phyloP scores from a whole-genome alignment of 2,113 vertebrate genomes.

The Bubalus kerabau region DNA sequence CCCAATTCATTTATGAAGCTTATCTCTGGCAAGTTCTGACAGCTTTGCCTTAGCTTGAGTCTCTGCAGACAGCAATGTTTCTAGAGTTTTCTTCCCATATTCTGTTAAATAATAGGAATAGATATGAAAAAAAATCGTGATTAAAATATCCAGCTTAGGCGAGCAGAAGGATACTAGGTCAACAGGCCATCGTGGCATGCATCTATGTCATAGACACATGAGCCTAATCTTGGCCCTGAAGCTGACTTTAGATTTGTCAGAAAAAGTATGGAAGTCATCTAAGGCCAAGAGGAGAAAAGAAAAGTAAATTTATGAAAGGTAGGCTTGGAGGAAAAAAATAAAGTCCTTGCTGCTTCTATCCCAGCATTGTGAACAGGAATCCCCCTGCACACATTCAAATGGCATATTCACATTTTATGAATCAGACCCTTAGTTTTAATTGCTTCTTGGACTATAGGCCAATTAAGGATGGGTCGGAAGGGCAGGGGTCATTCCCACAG shows the following conservation, averaged over 20 bases:
- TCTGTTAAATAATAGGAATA: background rate
- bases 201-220: background rate
- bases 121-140: background rate
- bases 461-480: constrained; percentile 78
- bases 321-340: constrained; percentile 34
- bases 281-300: constrained; percentile 5
- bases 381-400: constrained; percentile 37
- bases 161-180: background rate
- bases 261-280: constrained; percentile 16
- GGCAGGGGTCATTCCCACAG: constrained; percentile 73
- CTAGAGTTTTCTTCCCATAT: background rate
- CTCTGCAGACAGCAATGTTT: background rate
- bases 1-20: constrained; percentile 22
- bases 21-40: constrained; percentile 6
- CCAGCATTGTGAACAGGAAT: constrained; percentile 25
- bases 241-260: background rate
- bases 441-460: constrained; percentile 72
- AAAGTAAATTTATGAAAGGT: constrained; percentile 40
- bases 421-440: constrained; percentile 77
- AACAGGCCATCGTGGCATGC: background rate
- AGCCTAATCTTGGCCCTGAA: background rate
- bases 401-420: constrained; percentile 68
- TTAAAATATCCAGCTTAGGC: background rate
- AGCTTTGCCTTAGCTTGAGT: background rate
- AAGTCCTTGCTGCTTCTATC: background rate